Conservation (phyloP, 2,888 invertebrate species). For the Drepana falcataria region DNA sequence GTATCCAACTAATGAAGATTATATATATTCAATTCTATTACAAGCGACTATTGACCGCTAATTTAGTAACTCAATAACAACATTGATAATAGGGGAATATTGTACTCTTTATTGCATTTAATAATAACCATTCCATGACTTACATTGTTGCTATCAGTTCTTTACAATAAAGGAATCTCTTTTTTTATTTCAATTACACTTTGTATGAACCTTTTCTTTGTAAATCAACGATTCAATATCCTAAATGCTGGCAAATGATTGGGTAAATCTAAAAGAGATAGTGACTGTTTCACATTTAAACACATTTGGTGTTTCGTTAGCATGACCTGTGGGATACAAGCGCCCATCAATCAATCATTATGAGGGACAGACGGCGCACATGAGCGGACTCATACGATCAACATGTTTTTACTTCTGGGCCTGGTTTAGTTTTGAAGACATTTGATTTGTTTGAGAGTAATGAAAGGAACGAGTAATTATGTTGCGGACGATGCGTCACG, state of each 20-base stretch:
- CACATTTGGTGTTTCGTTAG: conserved; percentile 27
- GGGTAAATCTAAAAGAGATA: no score
- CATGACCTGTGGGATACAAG: conserved; percentile 36
- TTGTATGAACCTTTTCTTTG: background rate
- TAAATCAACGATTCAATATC: background rate
- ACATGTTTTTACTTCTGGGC: background rate
- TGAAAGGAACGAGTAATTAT: conserved; percentile 30
- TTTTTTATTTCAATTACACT: background rate
- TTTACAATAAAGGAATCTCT: background rate
- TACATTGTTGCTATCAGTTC: conserved; percentile 1
- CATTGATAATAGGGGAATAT: conserved; percentile 21
- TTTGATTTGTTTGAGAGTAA: conserved; percentile 35
- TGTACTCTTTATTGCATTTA: conserved; percentile 13
- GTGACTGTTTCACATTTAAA: background rate
- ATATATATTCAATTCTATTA: background rate
- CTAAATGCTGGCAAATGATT: no score
- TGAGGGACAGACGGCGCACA: conserved; percentile 11
- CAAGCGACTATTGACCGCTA: background rate
- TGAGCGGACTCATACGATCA: conserved; percentile 2
- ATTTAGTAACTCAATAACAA: conserved; percentile 11
- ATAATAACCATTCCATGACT: background rate
- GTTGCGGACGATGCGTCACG: conserved; percentile 54
- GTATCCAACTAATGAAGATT: background rate
- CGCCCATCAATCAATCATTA: conserved; percentile 48
- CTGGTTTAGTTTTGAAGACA: conserved; percentile 13